These are phyloP conservation scores for Odontomyia ornata DNA, from an alignment of 2,888 invertebrate species.

Conservation along the genomic window DNA sequence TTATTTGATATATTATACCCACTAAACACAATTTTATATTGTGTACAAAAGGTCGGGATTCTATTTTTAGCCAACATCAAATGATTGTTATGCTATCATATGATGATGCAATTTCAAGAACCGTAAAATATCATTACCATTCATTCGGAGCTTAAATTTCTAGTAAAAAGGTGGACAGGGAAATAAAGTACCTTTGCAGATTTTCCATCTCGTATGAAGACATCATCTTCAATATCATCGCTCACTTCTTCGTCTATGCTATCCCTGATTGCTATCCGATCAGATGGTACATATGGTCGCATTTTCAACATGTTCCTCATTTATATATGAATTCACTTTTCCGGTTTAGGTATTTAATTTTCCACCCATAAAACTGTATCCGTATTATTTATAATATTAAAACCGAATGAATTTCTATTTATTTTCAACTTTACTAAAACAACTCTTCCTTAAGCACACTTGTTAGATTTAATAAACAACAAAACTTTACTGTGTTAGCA, in stretches of 20 bases:
- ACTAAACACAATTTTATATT: too few species aligned
- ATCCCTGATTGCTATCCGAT: conserved; percentile 72
- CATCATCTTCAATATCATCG: conserved; percentile 81
- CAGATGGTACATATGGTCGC: conserved; percentile 71
- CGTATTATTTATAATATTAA: not conserved
- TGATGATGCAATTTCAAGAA: too few species aligned
- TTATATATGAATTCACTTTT: not conserved
- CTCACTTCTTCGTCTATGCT: conserved; percentile 77
- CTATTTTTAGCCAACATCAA: too few species aligned
- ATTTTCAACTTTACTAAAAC: not conserved
- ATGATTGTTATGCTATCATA: too few species aligned
- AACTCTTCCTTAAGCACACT: conserved; percentile 15
- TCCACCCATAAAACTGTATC: not conserved
- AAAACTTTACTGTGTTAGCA: not conserved
- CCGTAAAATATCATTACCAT: too few species aligned
- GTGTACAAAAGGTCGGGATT: too few species aligned
- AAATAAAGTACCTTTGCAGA: conserved; percentile 67
- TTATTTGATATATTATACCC: too few species aligned
- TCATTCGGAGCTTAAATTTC: too few species aligned
- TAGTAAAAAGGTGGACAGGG: too few species aligned
- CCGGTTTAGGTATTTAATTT: not conserved
- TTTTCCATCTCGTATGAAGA: conserved; percentile 78
- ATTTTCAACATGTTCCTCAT: conserved; percentile 62
- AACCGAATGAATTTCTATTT: not conserved
- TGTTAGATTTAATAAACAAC: conserved; percentile 36